Base-by-base conservation (phyloP, 2,888 invertebrate species). In the Drosophila infuscata region DNA sequence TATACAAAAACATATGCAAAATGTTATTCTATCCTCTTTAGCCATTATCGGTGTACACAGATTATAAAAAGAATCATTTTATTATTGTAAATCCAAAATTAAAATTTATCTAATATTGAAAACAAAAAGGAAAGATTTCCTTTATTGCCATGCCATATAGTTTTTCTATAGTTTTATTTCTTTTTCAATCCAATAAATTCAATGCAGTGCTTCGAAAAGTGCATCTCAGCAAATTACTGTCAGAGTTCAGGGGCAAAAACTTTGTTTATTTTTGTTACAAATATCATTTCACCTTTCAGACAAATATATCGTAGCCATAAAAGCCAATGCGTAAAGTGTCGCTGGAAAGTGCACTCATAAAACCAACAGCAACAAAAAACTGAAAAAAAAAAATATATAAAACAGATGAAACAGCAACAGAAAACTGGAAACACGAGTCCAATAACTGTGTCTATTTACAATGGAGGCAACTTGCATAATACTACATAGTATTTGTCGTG, bases 281-380 rank as follows among this genome's bases (percentile, higher is more conserved):
- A 57, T 58, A 46, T 51, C 15, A 61, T 53, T 68, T 57, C 49
- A 41, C 43, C 43, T 51, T 70, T 58, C 35, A 29, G 41, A 17
- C 30, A 53, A 63, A 76, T 38, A 15, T 33, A 48, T 38, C 32
- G 25, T 3, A 17, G 33, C 52, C 67, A 59, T 74, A 68, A 81
- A 65, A 59, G 3, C 29, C 30, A 54, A 68, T 60, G 20, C 57
- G 63, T 63, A 63, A 62, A 68, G 64, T 62, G 79, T 62, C 52
- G 38, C 53, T 61, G 35, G 53, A 33, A 71, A 74, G 20, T n/a
- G 64, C 57, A 79, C 49, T 79, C 79, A 70, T 81, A 81, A 81
- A 79, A 52, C 38, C 63, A 70, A 81, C 48, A 78, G 56, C 43
- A 53, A 56, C 30, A 53, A 30, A 32, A 38, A n/a, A 54, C 11